These are phyloP conservation scores for Acleris laterana DNA, from an alignment of 2,888 invertebrate species.

Conservation along the genomic window DNA sequence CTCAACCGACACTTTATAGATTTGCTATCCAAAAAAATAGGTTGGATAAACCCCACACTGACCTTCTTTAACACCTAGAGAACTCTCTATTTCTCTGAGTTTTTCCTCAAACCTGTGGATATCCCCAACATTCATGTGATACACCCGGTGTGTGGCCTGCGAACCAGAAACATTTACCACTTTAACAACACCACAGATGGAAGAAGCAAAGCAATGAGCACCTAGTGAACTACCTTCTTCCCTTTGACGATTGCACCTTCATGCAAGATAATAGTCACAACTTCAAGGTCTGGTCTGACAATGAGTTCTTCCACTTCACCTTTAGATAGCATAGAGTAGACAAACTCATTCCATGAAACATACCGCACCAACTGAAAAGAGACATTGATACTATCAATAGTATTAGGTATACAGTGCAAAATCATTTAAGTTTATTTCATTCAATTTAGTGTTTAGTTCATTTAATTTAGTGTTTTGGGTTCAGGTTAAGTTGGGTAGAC, in stretches of 20 bases:
- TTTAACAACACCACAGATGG: not conserved
- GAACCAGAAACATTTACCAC: conserved; percentile 41
- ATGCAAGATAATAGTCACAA: conserved; percentile 92
- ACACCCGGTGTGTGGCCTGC: conserved; percentile 87
- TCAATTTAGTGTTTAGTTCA: no score
- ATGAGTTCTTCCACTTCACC: conserved; percentile 96
- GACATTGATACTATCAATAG: no score
- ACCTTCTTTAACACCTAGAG: conserved; percentile 91
- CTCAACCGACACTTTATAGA: no score
- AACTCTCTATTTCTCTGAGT: conserved; percentile 92
- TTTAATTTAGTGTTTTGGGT: no score
- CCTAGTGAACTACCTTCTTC: conserved; percentile 76
- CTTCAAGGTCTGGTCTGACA: conserved; percentile 92
- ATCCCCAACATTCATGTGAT: conserved; percentile 94
- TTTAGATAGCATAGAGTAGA: conserved; percentile 95
- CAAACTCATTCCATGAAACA: conserved; percentile 98
- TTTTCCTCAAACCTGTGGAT: conserved; percentile 95
- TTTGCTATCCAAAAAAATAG: no score
- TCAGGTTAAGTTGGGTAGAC: no score
- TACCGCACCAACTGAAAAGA: conserved; percentile 86
- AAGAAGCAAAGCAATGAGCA: not conserved
- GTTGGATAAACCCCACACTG: not conserved
- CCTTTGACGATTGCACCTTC: conserved; percentile 95
- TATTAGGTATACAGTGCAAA: no score
- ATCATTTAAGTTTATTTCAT: no score